Base-by-base conservation (phyloP, 2,113 vertebrate genomes). In the Galemys pyrenaicus region DNA sequence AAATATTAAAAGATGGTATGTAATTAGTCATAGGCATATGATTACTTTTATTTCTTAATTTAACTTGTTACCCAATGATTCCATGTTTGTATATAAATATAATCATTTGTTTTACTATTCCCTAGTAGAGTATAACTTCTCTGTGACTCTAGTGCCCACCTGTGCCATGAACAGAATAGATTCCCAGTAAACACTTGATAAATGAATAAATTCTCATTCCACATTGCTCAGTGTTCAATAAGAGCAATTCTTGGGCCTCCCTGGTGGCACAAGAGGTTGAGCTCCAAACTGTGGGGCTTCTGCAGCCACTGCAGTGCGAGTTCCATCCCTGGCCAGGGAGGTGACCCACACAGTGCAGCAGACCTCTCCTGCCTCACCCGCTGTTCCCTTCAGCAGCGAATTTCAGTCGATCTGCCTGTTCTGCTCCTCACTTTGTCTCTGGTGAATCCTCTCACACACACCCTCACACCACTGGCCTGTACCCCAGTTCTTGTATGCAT, bases 31-130 rank as follows among this genome's bases (percentile, higher is more conserved):
- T 51, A 58, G 22, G 1, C 46, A 35, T 68, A 35, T 28, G 39
- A 13, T 58, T 67, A 35, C 81, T 90, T 89, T 78, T 80, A 67
- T 91, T 86, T 89, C 70, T 75, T 93, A 82, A 73, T 89, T 77
- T 51, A 87, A 94, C 54, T 89, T 92, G 73, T 13, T 75, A 32
- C 78, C 9, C 3, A 68, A 64, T 67, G 71, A 75, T 68, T 60
- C 26, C 35, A 15, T 35, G 6, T 64, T 3, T 91, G 60, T 73
- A 6, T 79, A 12, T 41, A 64, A 62, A 79, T 15, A 4, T 1
- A 67, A 12, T 35, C 35, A 3, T 41, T 75, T 68, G 24, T 79
- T 82, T 92, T 86, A 30, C 39, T 56, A 8, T 37, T 65, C 32
- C 32, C 56, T 74, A 91, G 73, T 35, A 77, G 11, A 68, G 12